Evolutionary conservation across 2,888 invertebrate species (phyloP), one percentile per base, ranked within the genome.

Genomic region (Osmoderma eremita): DNA sequence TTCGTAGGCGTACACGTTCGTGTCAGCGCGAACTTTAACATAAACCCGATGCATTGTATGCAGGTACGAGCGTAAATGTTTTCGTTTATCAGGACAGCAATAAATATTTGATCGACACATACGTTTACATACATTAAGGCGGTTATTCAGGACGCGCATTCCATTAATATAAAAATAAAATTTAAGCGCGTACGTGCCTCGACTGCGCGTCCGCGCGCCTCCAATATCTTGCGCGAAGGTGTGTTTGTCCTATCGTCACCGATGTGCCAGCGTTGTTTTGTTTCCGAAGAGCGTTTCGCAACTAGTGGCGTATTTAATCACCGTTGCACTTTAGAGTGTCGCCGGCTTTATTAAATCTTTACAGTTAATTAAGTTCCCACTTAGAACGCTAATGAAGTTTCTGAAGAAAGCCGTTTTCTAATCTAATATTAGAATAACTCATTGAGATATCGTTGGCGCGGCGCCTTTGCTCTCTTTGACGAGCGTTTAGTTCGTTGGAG

Each of bases 351-450:
- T 63, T 69, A 67, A 69, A 68, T 69, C 67, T 63, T 70, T 66
- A 61, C 65, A 65, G 67, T 67, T 65, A 72, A 70, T 72, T 70
- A 72, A 70, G 53, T 68, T 69, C 56, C 63, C 65, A 61, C 56
- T 70, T 65, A 68, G 62, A 70, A 65, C 64, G 70, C 65, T 69
- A 68, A 70, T 72, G 70, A 69, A 69, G 68, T 65, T 50, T 56
- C 67, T 64, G 63, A 65, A 53, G 68, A 67, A 67, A 66, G 63
- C 65, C 65, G 53, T 61, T 65, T 67, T 67, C 67, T 67, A 71
- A 70, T 72, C 70, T 72, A 72, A 72, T 72, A 72, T 72, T 72
- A 72, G 72, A 70, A 71, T 70, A 71, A 70, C 70, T 72, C 70
- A 70, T 72, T 70, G 70, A 68, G 58, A 66, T 58, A 63, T 50